Conservation (phyloP, 2,888 invertebrate genomes). For the Argyresthia albistria region DNA sequence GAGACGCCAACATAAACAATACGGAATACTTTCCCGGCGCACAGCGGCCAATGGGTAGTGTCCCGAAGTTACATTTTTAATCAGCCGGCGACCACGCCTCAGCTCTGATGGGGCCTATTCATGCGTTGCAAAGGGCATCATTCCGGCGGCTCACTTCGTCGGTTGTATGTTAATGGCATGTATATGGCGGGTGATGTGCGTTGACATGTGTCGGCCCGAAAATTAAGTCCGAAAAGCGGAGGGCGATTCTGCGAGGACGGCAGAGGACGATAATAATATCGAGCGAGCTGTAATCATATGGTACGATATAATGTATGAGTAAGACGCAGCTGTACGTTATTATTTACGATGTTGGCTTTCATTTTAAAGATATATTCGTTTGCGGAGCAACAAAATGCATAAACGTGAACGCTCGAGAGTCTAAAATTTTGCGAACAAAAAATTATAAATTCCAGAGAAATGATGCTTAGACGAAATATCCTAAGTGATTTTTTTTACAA, state of each 20-base stretch:
- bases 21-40: slow-evolving; percentile 31
- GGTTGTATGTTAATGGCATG: slow-evolving; percentile 55
- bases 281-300: neutral
- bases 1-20: slow-evolving; percentile 39
- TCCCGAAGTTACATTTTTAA: slow-evolving; percentile 53
- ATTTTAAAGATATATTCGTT: too few relatives aligned
- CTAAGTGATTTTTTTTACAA: too few relatives aligned
- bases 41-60: slow-evolving; percentile 26
- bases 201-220: slow-evolving; percentile 58
- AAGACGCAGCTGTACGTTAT: too few relatives aligned
- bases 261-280: neutral
- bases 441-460: too few relatives aligned
- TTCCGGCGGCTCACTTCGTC: slow-evolving; percentile 46
- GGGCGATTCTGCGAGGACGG: slow-evolving; percentile 11
- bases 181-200: slow-evolving; percentile 48
- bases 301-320: too few relatives aligned
- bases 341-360: too few relatives aligned
- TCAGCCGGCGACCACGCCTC: slow-evolving; percentile 58
- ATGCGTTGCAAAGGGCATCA: slow-evolving; percentile 54
- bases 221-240: slow-evolving; percentile 50
- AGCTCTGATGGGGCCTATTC: slow-evolving; percentile 46
- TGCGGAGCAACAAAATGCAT: too few relatives aligned
- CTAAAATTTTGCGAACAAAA: too few relatives aligned
- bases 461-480: too few relatives aligned
- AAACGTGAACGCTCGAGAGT: too few relatives aligned